phyloP scores from a whole-genome alignment of 2,797 vertebrate genomes.

The Sebastes kiyomatsui region DNA sequence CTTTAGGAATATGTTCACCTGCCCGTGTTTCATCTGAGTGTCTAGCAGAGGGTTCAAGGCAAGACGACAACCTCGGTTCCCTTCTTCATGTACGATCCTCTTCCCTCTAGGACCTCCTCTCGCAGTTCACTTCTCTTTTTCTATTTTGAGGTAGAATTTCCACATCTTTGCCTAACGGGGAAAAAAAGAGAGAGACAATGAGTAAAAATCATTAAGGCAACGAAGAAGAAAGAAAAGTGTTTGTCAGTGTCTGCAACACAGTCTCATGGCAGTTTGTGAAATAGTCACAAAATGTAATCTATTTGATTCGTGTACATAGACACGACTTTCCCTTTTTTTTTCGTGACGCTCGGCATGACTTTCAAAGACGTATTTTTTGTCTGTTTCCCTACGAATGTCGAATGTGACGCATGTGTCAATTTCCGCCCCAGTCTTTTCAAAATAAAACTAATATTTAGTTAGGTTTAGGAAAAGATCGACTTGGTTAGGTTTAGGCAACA shows the following conservation, averaged over 20 bases:
- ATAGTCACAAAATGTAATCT: too few relatives aligned
- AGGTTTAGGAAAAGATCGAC: too few relatives aligned
- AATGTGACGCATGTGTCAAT: too few relatives aligned
- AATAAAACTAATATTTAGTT: too few relatives aligned
- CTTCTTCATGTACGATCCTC: constrained; percentile 65
- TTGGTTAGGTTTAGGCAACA: too few relatives aligned
- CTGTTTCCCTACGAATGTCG: too few relatives aligned
- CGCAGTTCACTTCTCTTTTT: constrained; percentile 67
- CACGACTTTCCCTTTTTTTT: too few relatives aligned
- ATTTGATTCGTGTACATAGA: too few relatives aligned
- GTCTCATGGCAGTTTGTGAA: too few relatives aligned
- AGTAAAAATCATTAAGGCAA: constrained; percentile 12
- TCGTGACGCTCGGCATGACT: too few relatives aligned
- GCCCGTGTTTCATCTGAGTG: constrained; percentile 44
- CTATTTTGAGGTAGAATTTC: constrained; percentile 87
- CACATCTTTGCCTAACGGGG: constrained; percentile 70
- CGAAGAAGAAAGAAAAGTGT: background rate
- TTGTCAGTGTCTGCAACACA: background rate
- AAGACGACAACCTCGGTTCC: constrained; percentile 48
- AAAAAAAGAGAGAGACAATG: constrained; percentile 8
- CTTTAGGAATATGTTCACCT: constrained; percentile 49
- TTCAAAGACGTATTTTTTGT: too few relatives aligned
- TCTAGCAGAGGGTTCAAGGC: constrained; percentile 32
- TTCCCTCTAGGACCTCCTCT: constrained; percentile 64
- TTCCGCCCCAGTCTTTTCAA: too few relatives aligned